Evolutionary conservation across 2,888 invertebrate genomes (phyloP).

Genomic region (Xestia xanthographa): DNA sequence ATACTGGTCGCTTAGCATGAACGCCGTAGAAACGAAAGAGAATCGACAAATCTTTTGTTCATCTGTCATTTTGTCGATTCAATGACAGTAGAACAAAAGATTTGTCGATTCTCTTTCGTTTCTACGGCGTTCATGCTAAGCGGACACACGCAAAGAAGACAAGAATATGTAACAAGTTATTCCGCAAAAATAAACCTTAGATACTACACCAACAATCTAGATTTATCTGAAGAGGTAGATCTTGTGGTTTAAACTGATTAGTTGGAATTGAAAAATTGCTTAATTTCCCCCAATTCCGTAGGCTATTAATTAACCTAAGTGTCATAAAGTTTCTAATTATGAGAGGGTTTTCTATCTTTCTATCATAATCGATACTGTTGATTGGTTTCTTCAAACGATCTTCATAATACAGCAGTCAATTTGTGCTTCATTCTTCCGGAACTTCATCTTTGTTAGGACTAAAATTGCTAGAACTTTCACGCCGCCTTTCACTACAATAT

Average conservation of each 20-base stretch:
- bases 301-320: background rate
- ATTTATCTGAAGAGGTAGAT: background rate
- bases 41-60: no score
- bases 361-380: constrained; percentile 26
- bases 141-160: background rate
- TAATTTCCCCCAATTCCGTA: background rate
- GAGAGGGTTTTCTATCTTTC: background rate
- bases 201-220: background rate
- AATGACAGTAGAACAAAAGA: no score
- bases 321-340: background rate
- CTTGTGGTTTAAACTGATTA: background rate
- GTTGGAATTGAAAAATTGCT: background rate
- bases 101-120: no score
- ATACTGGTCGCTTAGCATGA: no score
- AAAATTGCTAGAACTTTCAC: constrained; percentile 52
- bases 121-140: no score
- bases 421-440: constrained; percentile 70
- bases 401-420: constrained; percentile 54
- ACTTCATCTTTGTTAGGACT: constrained; percentile 59
- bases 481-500: constrained; percentile 26
- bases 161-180: background rate
- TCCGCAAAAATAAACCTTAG: background rate
- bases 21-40: no score
- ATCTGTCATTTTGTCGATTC: no score
- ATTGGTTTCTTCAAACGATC: constrained; percentile 46